phyloP scores from a whole-genome alignment of 1,140 invertebrate genomes.

The Hyles vespertilio region DNA sequence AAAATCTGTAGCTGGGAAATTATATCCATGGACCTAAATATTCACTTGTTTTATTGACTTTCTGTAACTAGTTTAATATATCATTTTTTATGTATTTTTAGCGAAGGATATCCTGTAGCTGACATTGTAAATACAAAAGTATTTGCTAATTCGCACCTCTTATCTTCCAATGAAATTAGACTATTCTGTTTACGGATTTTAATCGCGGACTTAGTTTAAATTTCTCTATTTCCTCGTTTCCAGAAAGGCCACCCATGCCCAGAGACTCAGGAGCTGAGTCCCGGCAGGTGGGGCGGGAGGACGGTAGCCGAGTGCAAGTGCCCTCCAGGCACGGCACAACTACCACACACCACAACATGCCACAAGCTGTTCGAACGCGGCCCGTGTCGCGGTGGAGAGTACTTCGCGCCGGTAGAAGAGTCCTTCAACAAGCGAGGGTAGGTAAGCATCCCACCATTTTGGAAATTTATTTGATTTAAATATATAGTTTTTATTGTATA shows the following conservation, averaged over 20 bases:
- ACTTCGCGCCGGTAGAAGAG: conserved; percentile 80
- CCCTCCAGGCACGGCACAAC: conserved; percentile 84
- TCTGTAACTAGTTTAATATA: too few relatives aligned
- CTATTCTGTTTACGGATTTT: too few relatives aligned
- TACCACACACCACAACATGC: conserved; percentile 77
- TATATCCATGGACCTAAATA: too few relatives aligned
- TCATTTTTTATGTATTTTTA: too few relatives aligned
- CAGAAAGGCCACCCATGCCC: conserved; percentile 87
- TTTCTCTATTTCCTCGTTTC: conserved; percentile 18
- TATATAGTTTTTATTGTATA: too few relatives aligned
- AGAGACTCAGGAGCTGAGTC: conserved; percentile 87
- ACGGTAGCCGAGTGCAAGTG: conserved; percentile 85
- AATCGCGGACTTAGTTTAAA: not conserved
- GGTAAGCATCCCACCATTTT: conserved; percentile 50
- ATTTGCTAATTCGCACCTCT: too few relatives aligned
- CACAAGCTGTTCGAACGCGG: conserved; percentile 83
- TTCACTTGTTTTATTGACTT: too few relatives aligned
- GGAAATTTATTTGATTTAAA: too few relatives aligned
- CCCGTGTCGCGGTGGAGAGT: conserved; percentile 82
- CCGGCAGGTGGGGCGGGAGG: conserved; percentile 75
- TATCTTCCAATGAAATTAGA: too few relatives aligned
- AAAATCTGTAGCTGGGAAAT: too few relatives aligned
- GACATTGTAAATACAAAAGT: too few relatives aligned
- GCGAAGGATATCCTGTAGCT: too few relatives aligned
- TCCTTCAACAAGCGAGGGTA: conserved; percentile 70